phyloP scores from a whole-genome alignment of 2,888 invertebrate genomes.

The Philereme vetulata region DNA sequence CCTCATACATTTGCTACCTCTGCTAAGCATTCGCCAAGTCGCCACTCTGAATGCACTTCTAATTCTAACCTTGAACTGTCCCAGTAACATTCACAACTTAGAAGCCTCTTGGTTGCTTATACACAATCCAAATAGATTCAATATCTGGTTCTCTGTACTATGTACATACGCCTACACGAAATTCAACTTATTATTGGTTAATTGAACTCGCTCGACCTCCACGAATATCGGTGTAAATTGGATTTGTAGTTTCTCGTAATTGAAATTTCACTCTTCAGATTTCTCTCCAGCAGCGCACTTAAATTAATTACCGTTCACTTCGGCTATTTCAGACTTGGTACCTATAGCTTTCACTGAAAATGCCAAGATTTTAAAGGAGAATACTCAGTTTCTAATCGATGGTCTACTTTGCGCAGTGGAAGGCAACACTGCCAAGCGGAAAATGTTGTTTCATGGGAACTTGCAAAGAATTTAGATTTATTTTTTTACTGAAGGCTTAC shows the following conservation, averaged over 20 bases:
- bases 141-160: conserved; percentile 31
- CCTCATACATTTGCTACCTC: conserved; percentile 3
- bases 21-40: not conserved
- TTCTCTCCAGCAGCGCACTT: conserved; percentile 36
- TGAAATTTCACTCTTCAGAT: conserved; percentile 42
- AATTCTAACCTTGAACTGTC: conserved; percentile 24
- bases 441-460: conserved; percentile 17
- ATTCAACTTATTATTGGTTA: conserved; percentile 48
- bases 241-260: conserved; percentile 47
- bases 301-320: conserved; percentile 38
- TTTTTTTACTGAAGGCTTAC: conserved; percentile 5
- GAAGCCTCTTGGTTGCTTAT: conserved; percentile 33
- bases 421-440: conserved; percentile 18
- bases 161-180: conserved; percentile 39
- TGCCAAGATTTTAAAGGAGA: conserved; percentile 26
- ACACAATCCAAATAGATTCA: conserved; percentile 39
- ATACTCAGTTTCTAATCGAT: conserved; percentile 21
- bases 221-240: conserved; percentile 44
- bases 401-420: conserved; percentile 25
- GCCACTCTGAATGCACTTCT: not conserved
- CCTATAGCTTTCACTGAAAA: conserved; percentile 31
- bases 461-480: conserved; percentile 12
- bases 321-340: conserved; percentile 32
- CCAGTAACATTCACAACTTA: conserved; percentile 26
- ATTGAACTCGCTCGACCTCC: conserved; percentile 48